Evolutionary conservation across 2,797 vertebrate genomes (phyloP).

Genomic region (Kryptolebias ocellatus): DNA sequence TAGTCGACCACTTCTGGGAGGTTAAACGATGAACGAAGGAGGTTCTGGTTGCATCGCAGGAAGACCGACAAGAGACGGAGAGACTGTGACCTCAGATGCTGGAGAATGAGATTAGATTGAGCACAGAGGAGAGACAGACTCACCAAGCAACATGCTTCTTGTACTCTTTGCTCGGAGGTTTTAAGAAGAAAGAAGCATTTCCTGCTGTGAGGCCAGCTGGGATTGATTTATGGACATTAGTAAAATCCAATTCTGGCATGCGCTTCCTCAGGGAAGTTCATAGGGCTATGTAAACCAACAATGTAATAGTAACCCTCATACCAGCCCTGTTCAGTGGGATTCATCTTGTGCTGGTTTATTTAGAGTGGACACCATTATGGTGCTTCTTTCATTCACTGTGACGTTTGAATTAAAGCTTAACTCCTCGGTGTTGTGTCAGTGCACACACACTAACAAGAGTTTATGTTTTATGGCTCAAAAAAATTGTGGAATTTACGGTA

Average conservation of each 20-base stretch:
- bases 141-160: constrained; percentile 76
- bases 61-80: constrained; percentile 53
- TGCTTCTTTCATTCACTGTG: constrained; percentile 41
- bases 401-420: constrained; percentile 17
- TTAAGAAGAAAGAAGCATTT: constrained; percentile 81
- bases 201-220: constrained; percentile 81
- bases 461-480: no score
- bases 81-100: constrained; percentile 52
- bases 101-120: constrained; percentile 67
- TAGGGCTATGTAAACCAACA: constrained; percentile 81
- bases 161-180: constrained; percentile 80
- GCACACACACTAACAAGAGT: no score
- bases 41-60: constrained; percentile 53
- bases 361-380: constrained; percentile 57
- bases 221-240: constrained; percentile 84
- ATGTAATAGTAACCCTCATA: constrained; percentile 79
- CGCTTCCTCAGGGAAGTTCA: constrained; percentile 79
- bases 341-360: constrained; percentile 68
- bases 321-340: constrained; percentile 72
- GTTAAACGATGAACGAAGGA: constrained; percentile 70
- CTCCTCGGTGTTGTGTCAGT: no score
- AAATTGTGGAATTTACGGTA: no score
- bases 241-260: constrained; percentile 79
- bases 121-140: constrained; percentile 67
- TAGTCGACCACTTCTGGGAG: constrained; percentile 63